phyloP scores from a whole-genome alignment of 2,797 vertebrate species.

The Neosilurus mollespiculum region DNA sequence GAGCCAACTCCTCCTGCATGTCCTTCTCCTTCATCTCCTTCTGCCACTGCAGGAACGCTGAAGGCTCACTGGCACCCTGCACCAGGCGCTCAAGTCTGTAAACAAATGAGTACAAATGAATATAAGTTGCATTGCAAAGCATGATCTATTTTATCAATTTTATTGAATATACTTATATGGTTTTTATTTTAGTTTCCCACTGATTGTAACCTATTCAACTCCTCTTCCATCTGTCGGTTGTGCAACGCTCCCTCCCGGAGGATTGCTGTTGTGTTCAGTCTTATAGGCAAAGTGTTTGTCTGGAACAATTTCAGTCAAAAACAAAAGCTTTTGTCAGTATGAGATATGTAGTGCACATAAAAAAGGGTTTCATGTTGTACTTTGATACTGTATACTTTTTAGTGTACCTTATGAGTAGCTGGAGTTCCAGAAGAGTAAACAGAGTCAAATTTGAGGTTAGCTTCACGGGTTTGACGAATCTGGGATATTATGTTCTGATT shows the following conservation, averaged over 20 bases:
- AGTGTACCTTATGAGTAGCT: constrained; percentile 60
- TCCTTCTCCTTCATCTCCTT: constrained; percentile 80
- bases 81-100: constrained; percentile 80
- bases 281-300: constrained; percentile 75
- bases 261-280: constrained; percentile 85
- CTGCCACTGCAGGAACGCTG: constrained; percentile 85
- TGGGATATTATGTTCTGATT: constrained; percentile 66
- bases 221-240: constrained; percentile 79
- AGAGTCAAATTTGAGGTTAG: constrained; percentile 65
- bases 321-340: neutral
- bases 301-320: constrained; percentile 57
- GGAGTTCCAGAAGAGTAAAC: constrained; percentile 59
- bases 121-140: neutral
- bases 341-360: neutral
- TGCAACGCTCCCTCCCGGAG: constrained; percentile 83
- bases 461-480: constrained; percentile 66
- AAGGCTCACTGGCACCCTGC: constrained; percentile 76
- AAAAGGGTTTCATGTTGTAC: neutral
- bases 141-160: neutral
- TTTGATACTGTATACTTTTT: neutral
- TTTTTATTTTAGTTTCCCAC: neutral
- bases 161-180: neutral
- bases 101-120: constrained; percentile 10
- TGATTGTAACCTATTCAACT: constrained; percentile 78
- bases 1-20: constrained; percentile 73